Evolutionary conservation across 2,113 vertebrate genomes (phyloP).

Genomic region (Isurus oxyrinchus): DNA sequence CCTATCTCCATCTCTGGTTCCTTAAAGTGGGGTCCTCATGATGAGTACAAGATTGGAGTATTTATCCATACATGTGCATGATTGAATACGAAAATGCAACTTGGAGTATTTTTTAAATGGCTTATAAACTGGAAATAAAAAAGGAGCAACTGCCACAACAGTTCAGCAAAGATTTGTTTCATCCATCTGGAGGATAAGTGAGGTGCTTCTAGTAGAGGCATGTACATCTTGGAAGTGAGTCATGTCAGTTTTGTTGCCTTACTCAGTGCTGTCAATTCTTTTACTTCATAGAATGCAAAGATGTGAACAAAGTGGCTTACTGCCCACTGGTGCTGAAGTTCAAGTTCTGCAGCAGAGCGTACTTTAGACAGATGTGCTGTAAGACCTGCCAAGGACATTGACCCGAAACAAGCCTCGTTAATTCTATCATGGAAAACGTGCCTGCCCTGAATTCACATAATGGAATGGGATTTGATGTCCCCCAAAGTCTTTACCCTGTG

Average conservation of each 20-base stretch:
- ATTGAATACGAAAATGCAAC: slow-evolving; percentile 38
- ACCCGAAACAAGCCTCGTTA: slow-evolving; percentile 56
- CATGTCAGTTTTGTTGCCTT: not conserved
- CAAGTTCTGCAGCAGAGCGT: slow-evolving; percentile 97
- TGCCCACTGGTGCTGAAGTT: slow-evolving; percentile 98
- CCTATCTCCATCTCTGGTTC: not conserved
- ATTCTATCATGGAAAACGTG: slow-evolving; percentile 53
- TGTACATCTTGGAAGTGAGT: not conserved
- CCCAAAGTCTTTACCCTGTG: slow-evolving; percentile 74
- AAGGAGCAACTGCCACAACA: not conserved
- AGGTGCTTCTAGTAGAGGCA: not conserved
- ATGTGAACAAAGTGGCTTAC: slow-evolving; percentile 99
- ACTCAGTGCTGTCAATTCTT: not conserved
- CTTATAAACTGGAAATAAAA: slow-evolving; percentile 36
- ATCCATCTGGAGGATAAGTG: slow-evolving; percentile 12
- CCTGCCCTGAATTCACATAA: slow-evolving; percentile 57
- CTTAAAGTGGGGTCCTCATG: not conserved
- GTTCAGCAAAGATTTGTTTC: not conserved
- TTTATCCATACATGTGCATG: not conserved
- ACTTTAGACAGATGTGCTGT: slow-evolving; percentile 99
- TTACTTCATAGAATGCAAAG: slow-evolving; percentile 85
- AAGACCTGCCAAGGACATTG: slow-evolving; percentile 99
- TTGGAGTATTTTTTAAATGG: slow-evolving; percentile 36
- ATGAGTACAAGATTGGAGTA: not conserved
- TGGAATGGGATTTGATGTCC: slow-evolving; percentile 58